phyloP scores from a whole-genome alignment of 2,888 invertebrate species.

The Congeria kusceri region DNA sequence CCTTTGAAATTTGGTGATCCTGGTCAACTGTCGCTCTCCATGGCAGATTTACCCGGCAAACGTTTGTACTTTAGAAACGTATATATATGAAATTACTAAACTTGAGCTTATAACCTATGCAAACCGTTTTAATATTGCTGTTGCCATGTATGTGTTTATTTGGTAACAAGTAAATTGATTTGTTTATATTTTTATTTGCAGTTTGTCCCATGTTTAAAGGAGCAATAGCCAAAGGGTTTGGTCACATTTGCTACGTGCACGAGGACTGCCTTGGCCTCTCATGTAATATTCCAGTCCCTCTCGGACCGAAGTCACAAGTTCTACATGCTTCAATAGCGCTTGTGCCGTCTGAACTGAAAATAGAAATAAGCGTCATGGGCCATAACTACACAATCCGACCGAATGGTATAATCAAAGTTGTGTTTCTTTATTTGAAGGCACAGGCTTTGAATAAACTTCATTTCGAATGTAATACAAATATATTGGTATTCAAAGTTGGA shows the following conservation, averaged over 20 bases:
- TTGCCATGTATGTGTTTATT: too few relatives aligned
- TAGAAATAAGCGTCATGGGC: conserved; percentile 20
- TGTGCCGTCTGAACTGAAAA: conserved; percentile 9
- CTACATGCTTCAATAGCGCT: conserved; percentile 24
- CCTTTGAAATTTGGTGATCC: conserved; percentile 35
- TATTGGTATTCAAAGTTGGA: too few relatives aligned
- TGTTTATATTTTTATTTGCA: conserved; percentile 32
- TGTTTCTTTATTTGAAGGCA: too few relatives aligned
- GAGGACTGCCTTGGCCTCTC: conserved; percentile 63
- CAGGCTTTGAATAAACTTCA: too few relatives aligned
- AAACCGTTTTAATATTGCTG: too few relatives aligned
- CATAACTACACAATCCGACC: conserved; percentile 20
- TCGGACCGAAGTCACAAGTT: conserved; percentile 25
- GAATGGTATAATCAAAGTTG: conserved; percentile 28
- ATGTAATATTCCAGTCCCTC: conserved; percentile 54
- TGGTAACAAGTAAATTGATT: too few relatives aligned
- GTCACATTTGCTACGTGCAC: conserved; percentile 63
- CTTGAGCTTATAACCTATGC: too few relatives aligned
- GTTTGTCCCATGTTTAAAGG: conserved; percentile 60
- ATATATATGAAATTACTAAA: too few relatives aligned
- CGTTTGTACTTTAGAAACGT: conserved; percentile 28
- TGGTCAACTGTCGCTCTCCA: conserved; percentile 28
- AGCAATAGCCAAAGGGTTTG: conserved; percentile 51
- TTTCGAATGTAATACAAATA: too few relatives aligned
- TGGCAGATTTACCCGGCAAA: conserved; percentile 43